Base-by-base conservation (phyloP, 2,797 vertebrate genomes). In the Oreochromis grahami region DNA sequence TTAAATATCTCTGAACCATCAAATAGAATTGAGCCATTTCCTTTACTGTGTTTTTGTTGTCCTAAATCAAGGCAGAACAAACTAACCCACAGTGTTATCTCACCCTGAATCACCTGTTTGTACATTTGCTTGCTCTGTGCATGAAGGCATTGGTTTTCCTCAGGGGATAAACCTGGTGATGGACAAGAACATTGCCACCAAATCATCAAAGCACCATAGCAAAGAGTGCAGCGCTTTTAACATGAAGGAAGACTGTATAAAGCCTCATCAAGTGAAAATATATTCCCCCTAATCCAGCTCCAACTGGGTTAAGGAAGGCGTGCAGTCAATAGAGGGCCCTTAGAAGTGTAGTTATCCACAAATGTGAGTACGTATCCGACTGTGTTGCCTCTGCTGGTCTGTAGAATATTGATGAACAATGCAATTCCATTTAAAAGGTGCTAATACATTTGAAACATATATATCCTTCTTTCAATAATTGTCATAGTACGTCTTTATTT, bases 381-480 rank as follows among this genome's bases (percentile, higher is more conserved):
- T 86, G 88, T 84, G 86, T 65, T 88, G 53, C 63, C 85, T 77
- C 82, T 83, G 77, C 77, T 83, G 80, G 84, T 90, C 79, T 87
- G 65, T 7, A 48, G 88, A 91, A 87, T 92, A 93, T 86, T 85
- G 88, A 93, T 87, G 82, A 90, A 80, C 65, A 88, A 91, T 89
- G 76, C n/a, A n/a, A 60, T 85, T 76, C 79, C 84, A 83, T 91
- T 88, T 87, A 86, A 91, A 90, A 87, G 58, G 55, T 3, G 10
- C 78, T 70, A 70, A 90, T 86, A 48, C 74, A 53, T 89, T 48
- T n/a, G 24, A 1, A 84, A 85, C 68, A 60, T 45, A 78, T 11
- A 32, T 38, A 4, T 74, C 19, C 21, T 2, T 34, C 13, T 58
- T 21, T 65, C 78, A 48, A 9, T 80, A 55, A 50, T 51, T 70